Evolutionary conservation across 2,888 invertebrate genomes (phyloP), one percentile per base, ranked within the genome.

Genomic region (Drosophila nr. fundita): DNA sequence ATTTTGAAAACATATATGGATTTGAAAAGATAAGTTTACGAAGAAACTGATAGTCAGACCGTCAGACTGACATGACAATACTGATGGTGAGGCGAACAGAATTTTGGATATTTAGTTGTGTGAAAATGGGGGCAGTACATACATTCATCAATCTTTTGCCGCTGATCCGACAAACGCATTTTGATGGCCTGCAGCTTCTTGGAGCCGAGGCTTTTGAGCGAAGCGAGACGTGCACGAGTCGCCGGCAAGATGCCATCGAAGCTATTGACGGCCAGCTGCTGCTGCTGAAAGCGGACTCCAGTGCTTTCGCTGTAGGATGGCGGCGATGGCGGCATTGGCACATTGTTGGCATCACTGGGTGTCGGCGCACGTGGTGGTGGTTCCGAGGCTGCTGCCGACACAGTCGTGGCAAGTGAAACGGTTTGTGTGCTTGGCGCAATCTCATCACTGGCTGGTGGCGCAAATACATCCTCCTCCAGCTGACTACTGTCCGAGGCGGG

Each of bases 161-260:
- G 91, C 74, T 92, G 91, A 75, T 93, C 93, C 2, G 95, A 94
- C 38, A 96, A 91, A 73, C 95, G 95, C 91, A 95, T 95, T 85
- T 94, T 95, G n/a, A 96, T 93, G 49, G 94, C 94, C 30, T 95
- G 94, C 49, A 96, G 92, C 89, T 95, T 96, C 80, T 96, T 96
- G 0, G 95, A 95, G n/a, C 96, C 95, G 70, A 96, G 92, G 82
- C 95, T 95, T 87, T 95, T 95, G 7, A 96, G 92, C 69, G 95
- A 95, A 78, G 95, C 94, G 2, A 96, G 92, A 53, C 95, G 94
- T 2, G 95, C 95, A 63, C 94, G 91, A 0, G 93, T 93, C 11
- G 93, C 91, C 13, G 93, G 93, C 72, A 93, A 71, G 34, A 93
- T 85, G 21, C 92, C 87, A 68, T 89, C 88, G 10, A 73, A 76